phyloP scores from a whole-genome alignment of 2,888 invertebrate genomes.

The Desoria tigrina region DNA sequence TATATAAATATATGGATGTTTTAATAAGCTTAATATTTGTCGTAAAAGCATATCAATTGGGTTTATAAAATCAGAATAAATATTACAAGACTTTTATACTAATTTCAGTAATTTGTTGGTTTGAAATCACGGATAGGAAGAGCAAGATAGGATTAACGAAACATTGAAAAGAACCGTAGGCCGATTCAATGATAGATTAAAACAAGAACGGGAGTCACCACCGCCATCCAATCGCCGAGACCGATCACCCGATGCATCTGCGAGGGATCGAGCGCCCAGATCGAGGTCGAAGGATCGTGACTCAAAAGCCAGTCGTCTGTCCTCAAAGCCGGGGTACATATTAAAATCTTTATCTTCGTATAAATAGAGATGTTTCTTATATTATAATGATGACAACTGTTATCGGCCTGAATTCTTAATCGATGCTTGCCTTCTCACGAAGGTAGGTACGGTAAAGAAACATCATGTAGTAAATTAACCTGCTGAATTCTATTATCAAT shows the following conservation, averaged over 20 bases:
- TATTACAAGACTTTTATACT: conserved; percentile 29
- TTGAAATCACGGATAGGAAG: conserved; percentile 63
- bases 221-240: conserved; percentile 23
- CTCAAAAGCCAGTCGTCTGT: conserved; percentile 1
- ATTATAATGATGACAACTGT: conserved; percentile 26
- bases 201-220: conserved; percentile 32
- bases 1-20: too few species aligned
- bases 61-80: conserved; percentile 14
- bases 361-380: neutral
- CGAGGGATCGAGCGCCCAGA: neutral
- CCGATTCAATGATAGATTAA: conserved; percentile 36
- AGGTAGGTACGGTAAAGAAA: conserved; percentile 3
- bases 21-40: too few species aligned
- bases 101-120: conserved; percentile 36
- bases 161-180: conserved; percentile 60
- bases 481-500: conserved; percentile 12
- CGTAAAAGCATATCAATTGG: too few species aligned
- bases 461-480: conserved; percentile 25
- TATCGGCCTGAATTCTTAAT: conserved; percentile 31
- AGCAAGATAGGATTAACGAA: conserved; percentile 72
- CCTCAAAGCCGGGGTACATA: conserved; percentile 10
- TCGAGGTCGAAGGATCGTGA: conserved; percentile 21
- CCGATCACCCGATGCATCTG: conserved; percentile 4
- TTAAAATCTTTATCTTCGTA: too few species aligned
- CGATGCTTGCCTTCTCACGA: conserved; percentile 5